Evolutionary conservation across 2,888 invertebrate species (phyloP).

Genomic region (Neocrepidodera transversa): DNA sequence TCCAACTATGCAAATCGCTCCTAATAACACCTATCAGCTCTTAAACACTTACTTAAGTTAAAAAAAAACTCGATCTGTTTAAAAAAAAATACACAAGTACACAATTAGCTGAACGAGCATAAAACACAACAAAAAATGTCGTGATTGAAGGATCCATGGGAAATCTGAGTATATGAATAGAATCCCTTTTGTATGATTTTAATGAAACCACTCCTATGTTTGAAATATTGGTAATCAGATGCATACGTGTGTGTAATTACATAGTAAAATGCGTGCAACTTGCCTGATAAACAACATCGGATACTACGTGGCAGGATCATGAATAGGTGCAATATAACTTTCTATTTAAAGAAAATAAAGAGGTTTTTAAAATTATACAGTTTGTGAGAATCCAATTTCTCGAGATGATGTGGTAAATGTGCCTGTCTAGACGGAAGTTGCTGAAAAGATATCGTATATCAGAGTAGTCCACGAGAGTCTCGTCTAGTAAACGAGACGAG

Average conservation of each 20-base stretch:
- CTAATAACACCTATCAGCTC: not conserved
- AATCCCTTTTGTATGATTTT: constrained; percentile 23
- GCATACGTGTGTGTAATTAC: constrained; percentile 25
- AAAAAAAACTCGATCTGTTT: not conserved
- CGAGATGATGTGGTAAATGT: not conserved
- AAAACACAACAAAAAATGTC: constrained; percentile 22
- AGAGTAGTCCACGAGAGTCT: too few species aligned
- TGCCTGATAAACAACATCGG: constrained; percentile 9
- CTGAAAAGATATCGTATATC: too few species aligned
- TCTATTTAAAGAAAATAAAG: not conserved
- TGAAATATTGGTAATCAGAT: constrained; percentile 28
- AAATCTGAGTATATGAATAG: constrained; percentile 24
- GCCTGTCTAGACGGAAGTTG: constrained; percentile 1
- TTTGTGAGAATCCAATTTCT: not conserved
- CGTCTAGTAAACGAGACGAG: too few species aligned
- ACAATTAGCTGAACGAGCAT: not conserved
- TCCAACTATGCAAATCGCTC: constrained; percentile 4
- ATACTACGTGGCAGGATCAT: not conserved
- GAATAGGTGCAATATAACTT: constrained; percentile 7
- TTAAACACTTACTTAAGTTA: not conserved
- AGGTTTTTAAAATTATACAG: constrained; percentile 4
- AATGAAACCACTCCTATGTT: constrained; percentile 28
- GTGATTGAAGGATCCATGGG: constrained; percentile 31
- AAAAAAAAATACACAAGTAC: not conserved
- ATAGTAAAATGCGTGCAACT: constrained; percentile 27